Conservation (phyloP, 2,797 vertebrate species). For the Benthosema pterotum region DNA sequence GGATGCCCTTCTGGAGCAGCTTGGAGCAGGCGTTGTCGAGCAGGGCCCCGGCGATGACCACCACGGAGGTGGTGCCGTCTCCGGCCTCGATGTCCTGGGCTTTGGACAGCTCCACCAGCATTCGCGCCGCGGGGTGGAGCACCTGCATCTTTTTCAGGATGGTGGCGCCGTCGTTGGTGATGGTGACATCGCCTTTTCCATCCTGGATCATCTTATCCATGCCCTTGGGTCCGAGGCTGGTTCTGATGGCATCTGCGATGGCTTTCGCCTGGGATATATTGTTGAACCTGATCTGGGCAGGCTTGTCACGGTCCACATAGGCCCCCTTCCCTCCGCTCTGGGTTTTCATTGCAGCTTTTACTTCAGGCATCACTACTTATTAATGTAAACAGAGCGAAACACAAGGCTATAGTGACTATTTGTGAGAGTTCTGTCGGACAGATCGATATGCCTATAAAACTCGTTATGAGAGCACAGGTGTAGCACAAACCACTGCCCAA, state of each 20-base stretch:
- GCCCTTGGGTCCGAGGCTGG: slow-evolving; percentile 96
- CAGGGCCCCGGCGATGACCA: slow-evolving; percentile 96
- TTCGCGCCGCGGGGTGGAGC: slow-evolving; percentile 96
- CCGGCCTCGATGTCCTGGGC: slow-evolving; percentile 98
- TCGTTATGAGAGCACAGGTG: too few species aligned
- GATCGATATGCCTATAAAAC: too few species aligned
- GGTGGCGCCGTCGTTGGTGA: slow-evolving; percentile 97
- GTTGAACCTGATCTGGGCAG: slow-evolving; percentile 94
- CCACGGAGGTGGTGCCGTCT: slow-evolving; percentile 97
- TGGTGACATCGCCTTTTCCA: slow-evolving; percentile 97
- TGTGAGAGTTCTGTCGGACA: too few species aligned
- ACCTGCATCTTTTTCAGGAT: slow-evolving; percentile 99
- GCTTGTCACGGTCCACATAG: slow-evolving; percentile 96
- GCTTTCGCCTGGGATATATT: slow-evolving; percentile 97
- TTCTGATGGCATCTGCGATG: slow-evolving; percentile 95
- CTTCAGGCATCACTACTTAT: slow-evolving; percentile 82
- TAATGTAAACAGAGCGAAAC: too few species aligned
- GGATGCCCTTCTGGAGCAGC: slow-evolving; percentile 98
- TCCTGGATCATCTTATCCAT: slow-evolving; percentile 99
- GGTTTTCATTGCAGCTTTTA: slow-evolving; percentile 45
- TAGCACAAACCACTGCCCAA: too few species aligned
- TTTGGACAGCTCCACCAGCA: slow-evolving; percentile 97
- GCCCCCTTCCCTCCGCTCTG: slow-evolving; percentile 70
- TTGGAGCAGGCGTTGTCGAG: slow-evolving; percentile 89
- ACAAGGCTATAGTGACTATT: too few species aligned